phyloP scores from a whole-genome alignment of 2,113 vertebrate genomes.

The Psittacara wagleri region DNA sequence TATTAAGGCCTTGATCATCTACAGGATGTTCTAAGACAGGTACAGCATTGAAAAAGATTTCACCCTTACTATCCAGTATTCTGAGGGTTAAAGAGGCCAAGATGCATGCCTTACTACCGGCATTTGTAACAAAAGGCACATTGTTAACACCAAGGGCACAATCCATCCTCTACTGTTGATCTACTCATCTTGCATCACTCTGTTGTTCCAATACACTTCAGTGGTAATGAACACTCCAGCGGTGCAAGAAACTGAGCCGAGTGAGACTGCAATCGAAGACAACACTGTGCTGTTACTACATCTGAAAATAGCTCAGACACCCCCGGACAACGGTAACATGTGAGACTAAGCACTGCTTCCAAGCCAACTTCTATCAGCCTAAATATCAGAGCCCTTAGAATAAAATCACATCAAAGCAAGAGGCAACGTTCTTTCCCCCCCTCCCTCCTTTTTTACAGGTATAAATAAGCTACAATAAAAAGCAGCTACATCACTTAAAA shows the following conservation, averaged over 20 bases:
- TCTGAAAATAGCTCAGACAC: conserved; percentile 75
- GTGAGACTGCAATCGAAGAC: conserved; percentile 76
- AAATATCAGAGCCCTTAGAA: conserved; percentile 77
- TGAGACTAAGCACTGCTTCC: conserved; percentile 77
- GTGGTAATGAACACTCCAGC: conserved; percentile 62
- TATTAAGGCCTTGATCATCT: conserved; percentile 75
- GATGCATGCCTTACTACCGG: conserved; percentile 74
- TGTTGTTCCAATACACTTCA: conserved; percentile 64
- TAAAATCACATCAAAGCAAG: conserved; percentile 69
- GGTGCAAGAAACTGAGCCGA: conserved; percentile 71
- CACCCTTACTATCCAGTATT: conserved; percentile 57
- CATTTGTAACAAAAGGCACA: conserved; percentile 91
- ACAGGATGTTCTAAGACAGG: conserved; percentile 75
- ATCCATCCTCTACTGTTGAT: conserved; percentile 75
- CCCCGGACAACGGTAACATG: conserved; percentile 74
- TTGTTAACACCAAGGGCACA: conserved; percentile 87
- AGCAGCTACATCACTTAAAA: conserved; percentile 56
- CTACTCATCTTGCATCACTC: conserved; percentile 68
- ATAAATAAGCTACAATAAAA: conserved; percentile 67
- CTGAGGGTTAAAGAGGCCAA: conserved; percentile 77
- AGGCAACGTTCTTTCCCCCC: conserved; percentile 14
- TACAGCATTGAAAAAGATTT: conserved; percentile 67
- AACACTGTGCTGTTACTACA: conserved; percentile 70
- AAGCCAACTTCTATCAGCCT: conserved; percentile 74
- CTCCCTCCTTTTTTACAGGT: conserved; percentile 7